Percentiles rank a stretch among this genome's conserved stretches.
These are phyloP conservation scores for Diachasma alloeum DNA, from an alignment of 1,140 invertebrate species.

Conservation along the genomic window DNA sequence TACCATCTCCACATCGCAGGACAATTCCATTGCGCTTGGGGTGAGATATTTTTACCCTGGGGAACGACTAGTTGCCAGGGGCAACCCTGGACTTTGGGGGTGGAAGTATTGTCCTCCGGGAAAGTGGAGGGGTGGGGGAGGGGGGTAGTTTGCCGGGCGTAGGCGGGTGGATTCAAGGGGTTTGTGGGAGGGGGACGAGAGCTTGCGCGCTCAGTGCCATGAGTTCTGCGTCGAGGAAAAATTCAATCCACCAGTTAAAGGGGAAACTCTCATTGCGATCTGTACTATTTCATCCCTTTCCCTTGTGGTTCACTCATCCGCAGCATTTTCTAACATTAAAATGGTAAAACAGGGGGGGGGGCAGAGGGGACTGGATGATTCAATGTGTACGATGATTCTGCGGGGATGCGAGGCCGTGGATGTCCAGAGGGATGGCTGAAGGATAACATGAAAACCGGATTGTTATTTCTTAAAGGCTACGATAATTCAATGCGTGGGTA, in stretches of 20 bases:
- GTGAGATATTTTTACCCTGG: constrained; percentile 37
- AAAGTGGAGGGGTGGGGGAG: constrained; percentile 25
- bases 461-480: neutral
- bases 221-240: constrained; percentile 55
- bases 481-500: neutral
- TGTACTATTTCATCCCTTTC: neutral
- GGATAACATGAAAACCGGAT: neutral
- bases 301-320: neutral
- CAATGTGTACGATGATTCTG: too few relatives aligned
- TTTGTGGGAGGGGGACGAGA: neutral
- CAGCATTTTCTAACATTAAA: neutral
- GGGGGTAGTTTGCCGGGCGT: constrained; percentile 21
- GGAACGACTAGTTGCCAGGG: constrained; percentile 57
- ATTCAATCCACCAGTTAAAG: constrained; percentile 64
- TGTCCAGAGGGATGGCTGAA: too few relatives aligned
- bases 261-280: constrained; percentile 43
- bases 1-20: constrained; percentile 37
- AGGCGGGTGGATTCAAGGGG: constrained; percentile 27
- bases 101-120: constrained; percentile 55
- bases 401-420: too few relatives aligned
- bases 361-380: too few relatives aligned
- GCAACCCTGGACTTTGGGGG: constrained; percentile 51
- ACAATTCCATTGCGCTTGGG: constrained; percentile 55
- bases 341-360: too few relatives aligned
- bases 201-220: constrained; percentile 19